phyloP scores from a whole-genome alignment of 2,888 invertebrate genomes.

The Zaprionus bogoriensis region DNA sequence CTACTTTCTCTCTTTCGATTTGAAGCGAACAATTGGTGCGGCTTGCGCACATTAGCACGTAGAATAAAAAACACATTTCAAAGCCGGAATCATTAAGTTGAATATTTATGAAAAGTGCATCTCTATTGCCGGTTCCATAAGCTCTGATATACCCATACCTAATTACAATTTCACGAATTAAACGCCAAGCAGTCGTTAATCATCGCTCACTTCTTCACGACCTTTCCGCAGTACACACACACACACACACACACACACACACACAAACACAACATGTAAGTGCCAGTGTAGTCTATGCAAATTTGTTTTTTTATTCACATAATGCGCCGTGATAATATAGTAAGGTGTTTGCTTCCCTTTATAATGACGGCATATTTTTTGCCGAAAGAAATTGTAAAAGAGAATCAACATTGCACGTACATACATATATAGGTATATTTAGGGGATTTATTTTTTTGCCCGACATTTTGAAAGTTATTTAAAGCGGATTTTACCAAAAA shows the following conservation, averaged over 20 bases:
- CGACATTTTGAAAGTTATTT: not conserved
- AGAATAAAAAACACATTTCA: not conserved
- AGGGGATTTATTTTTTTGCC: not conserved
- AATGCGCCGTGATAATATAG: not conserved
- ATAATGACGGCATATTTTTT: not conserved
- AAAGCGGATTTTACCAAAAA: too few species aligned
- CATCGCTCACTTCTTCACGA: not conserved
- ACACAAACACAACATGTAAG: not conserved
- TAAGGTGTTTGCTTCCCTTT: not conserved
- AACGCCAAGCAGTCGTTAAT: slow-evolving; percentile 19
- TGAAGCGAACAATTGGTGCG: not conserved
- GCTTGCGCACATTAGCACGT: too few species aligned
- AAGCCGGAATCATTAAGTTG: not conserved
- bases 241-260: too few species aligned
- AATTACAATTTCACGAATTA: slow-evolving; percentile 13
- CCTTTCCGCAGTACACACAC: too few species aligned
- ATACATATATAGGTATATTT: not conserved
- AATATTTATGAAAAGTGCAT: not conserved
- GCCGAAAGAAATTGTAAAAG: not conserved
- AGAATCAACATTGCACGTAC: not conserved
- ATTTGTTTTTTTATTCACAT: not conserved
- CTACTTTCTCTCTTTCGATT: too few species aligned
- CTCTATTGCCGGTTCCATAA: not conserved
- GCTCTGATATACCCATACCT: not conserved
- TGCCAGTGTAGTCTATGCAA: not conserved